Evolutionary conservation across 2,797 vertebrate genomes (phyloP).

Genomic region (Pyrrhura leucotis): DNA sequence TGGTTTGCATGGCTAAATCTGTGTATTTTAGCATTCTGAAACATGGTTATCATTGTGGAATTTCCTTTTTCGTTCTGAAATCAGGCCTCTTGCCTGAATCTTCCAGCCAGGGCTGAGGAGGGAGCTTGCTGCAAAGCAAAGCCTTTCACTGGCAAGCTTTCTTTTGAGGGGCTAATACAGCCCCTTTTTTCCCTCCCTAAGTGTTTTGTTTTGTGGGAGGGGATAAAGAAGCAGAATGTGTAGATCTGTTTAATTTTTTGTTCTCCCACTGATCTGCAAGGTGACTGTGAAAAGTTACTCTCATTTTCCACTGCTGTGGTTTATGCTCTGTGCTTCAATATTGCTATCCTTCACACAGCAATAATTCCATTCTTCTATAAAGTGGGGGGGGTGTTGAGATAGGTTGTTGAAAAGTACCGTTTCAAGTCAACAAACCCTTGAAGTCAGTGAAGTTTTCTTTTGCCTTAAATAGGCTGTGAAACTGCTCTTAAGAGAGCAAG

Average conservation of each 20-base stretch:
- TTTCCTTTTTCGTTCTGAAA: background rate
- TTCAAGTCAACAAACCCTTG: background rate
- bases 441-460: conserved; percentile 8
- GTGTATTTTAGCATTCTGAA: background rate
- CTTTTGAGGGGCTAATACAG: background rate
- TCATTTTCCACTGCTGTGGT: background rate
- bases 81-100: background rate
- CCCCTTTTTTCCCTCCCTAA: background rate
- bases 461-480: conserved; percentile 37
- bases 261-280: background rate
- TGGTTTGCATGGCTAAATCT: background rate
- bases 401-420: background rate
- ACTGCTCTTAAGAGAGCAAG: conserved; percentile 2
- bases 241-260: background rate
- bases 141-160: background rate
- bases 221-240: background rate
- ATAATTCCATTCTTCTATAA: background rate
- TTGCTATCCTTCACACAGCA: background rate
- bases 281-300: background rate
- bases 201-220: background rate
- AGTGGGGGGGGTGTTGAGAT: background rate
- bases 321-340: background rate
- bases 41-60: background rate
- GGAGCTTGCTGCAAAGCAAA: background rate
- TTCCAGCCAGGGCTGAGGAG: background rate